Evolutionary conservation across 2,797 vertebrate genomes (phyloP).

Genomic region (Bovichtus variegatus): DNA sequence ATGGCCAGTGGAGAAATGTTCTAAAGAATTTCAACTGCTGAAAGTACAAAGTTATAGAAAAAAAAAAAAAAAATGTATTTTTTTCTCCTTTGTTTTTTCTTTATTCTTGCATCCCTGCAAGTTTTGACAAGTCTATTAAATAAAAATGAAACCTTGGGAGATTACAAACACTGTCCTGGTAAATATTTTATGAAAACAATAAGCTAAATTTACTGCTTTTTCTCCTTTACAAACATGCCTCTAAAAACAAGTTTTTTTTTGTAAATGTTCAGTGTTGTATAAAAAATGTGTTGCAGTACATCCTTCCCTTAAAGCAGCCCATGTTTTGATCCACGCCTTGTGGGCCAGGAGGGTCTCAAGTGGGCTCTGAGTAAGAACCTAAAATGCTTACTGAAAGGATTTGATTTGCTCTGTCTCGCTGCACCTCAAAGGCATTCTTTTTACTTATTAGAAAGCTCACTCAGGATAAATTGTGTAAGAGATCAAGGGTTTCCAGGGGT

Average conservation of each 20-base stretch:
- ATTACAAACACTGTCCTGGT: slow-evolving; percentile 51
- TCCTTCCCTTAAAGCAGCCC: slow-evolving; percentile 31
- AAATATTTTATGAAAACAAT: slow-evolving; percentile 72
- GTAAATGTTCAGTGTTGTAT: slow-evolving; percentile 15
- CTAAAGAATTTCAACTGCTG: slow-evolving; percentile 57
- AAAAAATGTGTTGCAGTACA: slow-evolving; percentile 25
- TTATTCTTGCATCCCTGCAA: slow-evolving; percentile 34
- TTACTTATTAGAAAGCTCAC: slow-evolving; percentile 52
- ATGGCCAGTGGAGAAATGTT: slow-evolving; percentile 53
- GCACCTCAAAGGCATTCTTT: slow-evolving; percentile 49
- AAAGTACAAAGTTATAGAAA: slow-evolving; percentile 40
- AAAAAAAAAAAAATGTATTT: slow-evolving; percentile 5
- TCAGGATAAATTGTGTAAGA: slow-evolving; percentile 50
- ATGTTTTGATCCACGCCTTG: slow-evolving; percentile 51
- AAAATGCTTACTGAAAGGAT: slow-evolving; percentile 55
- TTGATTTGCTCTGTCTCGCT: slow-evolving; percentile 52
- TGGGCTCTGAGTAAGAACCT: slow-evolving; percentile 41
- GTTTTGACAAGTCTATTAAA: slow-evolving; percentile 74
- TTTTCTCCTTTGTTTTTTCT: slow-evolving; percentile 9
- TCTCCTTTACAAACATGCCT: slow-evolving; percentile 16
- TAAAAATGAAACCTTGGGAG: slow-evolving; percentile 64
- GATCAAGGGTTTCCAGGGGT: slow-evolving; percentile 45
- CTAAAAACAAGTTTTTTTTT: not conserved
- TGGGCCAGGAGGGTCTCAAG: slow-evolving; percentile 39
- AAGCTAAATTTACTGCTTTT: slow-evolving; percentile 63